Conservation (phyloP, 2,888 invertebrate species). For the Drosophila nr. perissopoda region DNA sequence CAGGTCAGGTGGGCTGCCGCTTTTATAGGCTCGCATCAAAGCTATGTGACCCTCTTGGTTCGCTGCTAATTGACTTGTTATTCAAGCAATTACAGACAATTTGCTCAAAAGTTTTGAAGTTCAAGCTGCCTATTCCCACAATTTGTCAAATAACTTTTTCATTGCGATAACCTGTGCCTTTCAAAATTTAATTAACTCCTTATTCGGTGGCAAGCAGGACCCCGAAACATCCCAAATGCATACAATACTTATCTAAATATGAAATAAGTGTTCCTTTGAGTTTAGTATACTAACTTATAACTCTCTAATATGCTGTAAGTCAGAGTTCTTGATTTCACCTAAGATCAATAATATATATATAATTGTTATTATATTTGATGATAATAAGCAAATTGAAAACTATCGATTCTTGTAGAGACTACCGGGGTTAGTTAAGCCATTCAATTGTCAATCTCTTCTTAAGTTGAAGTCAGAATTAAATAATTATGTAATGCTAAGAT, state of each 20-base stretch:
- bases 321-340: background rate
- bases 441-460: background rate
- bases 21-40: conserved; percentile 7
- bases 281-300: background rate
- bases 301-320: background rate
- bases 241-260: background rate
- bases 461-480: background rate
- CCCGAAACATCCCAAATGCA: background rate
- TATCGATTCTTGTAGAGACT: background rate
- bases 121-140: conserved; percentile 42
- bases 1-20: background rate
- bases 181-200: background rate
- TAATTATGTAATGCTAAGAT: background rate
- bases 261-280: background rate
- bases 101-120: conserved; percentile 28
- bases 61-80: conserved; percentile 61
- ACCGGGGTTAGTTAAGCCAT: background rate
- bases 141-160: conserved; percentile 16
- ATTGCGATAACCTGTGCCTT: background rate
- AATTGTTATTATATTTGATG: background rate
- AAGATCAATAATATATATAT: background rate
- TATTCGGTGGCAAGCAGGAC: background rate
- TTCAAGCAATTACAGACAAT: conserved; percentile 26
- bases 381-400: background rate
- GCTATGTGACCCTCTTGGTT: background rate